These are phyloP conservation scores for Campylomormyrus tamandua DNA, from an alignment of 2,113 vertebrate genomes.

Conservation along the genomic window DNA sequence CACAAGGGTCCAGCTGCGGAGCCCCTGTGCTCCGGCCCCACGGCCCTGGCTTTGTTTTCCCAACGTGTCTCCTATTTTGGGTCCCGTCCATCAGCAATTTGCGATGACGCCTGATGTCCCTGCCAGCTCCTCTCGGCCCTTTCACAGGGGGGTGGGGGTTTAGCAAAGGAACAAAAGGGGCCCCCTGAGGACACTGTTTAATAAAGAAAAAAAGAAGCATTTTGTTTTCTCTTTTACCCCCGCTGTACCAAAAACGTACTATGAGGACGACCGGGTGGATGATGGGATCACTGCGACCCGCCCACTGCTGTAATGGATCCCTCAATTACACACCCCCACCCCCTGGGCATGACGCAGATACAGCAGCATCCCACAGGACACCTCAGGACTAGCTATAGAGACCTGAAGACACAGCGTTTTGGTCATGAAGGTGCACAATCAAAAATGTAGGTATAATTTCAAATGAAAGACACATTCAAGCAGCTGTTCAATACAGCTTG, in stretches of 20 bases:
- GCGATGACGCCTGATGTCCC: not conserved
- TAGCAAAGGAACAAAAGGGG: not conserved
- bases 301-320: not conserved
- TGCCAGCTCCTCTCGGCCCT: not conserved
- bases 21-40: not conserved
- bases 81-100: not conserved
- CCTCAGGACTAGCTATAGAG: not conserved
- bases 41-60: not conserved
- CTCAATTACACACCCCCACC: not conserved
- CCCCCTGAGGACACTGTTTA: not conserved
- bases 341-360: not conserved
- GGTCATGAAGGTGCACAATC: not conserved
- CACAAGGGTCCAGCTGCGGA: not conserved
- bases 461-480: not conserved
- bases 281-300: not conserved
- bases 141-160: not conserved
- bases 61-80: not conserved
- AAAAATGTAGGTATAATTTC: not conserved
- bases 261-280: not conserved
- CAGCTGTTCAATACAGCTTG: not conserved
- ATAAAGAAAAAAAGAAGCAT: no score
- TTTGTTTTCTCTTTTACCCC: no score
- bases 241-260: no score
- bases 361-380: not conserved
- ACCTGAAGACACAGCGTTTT: not conserved